Conservation (phyloP, 2,113 vertebrate species). For the Acanthochromis polyacanthus region DNA sequence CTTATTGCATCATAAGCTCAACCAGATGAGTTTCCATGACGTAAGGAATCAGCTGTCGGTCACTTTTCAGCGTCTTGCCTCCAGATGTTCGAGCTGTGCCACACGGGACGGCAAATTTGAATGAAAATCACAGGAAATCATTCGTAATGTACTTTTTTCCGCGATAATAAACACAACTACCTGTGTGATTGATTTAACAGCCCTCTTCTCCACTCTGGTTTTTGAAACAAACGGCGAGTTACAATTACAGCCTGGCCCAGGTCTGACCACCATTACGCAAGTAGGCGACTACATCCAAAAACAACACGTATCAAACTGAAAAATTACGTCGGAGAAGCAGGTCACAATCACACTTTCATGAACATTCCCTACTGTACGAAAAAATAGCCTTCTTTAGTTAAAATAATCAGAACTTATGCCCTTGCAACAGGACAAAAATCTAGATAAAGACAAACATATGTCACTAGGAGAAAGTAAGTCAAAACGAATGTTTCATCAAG, state of each 20-base stretch:
- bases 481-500: constrained; percentile 21
- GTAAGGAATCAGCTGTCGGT: constrained; percentile 45
- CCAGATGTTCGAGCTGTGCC: constrained; percentile 55
- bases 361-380: constrained; percentile 35
- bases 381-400: constrained; percentile 28
- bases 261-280: constrained; percentile 38
- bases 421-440: constrained; percentile 29
- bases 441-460: constrained; percentile 29
- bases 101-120: constrained; percentile 24
- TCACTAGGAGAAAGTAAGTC: constrained; percentile 25
- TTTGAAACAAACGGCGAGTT: constrained; percentile 12
- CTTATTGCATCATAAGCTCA: constrained; percentile 42
- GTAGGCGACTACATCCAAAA: constrained; percentile 39
- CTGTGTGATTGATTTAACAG: constrained; percentile 41
- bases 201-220: neutral
- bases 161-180: constrained; percentile 47
- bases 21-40: constrained; percentile 67
- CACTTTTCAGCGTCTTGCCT: constrained; percentile 27
- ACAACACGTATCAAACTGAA: constrained; percentile 33
- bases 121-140: constrained; percentile 58
- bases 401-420: neutral
- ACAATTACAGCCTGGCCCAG: constrained; percentile 46
- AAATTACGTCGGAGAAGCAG: constrained; percentile 32
- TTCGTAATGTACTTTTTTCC: constrained; percentile 58
- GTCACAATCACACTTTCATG: constrained; percentile 32